Evolutionary conservation across 1,140 invertebrate species (phyloP), one percentile per base, ranked within the genome.

Genomic region (Liolophura sinensis): DNA sequence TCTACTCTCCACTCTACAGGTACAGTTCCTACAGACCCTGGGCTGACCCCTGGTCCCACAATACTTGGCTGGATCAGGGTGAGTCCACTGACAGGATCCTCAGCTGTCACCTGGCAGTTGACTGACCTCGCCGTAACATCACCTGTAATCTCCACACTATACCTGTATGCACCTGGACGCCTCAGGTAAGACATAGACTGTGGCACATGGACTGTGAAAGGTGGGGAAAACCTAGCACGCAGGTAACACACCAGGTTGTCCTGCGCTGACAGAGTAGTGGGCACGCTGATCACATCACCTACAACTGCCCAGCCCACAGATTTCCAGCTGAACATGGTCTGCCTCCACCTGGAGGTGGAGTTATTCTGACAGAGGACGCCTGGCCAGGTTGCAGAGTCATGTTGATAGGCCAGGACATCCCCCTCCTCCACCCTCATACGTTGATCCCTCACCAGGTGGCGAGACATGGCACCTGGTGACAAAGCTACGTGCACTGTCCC

Each of bases 31-130:
- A 67, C 27, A 12, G 63, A 60, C 7, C 18, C 22, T 16, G 31
- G 18, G 12, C 51, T 16, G 46, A 50, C 20, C 14, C 46, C 56
- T 18, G 22, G 27, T n/a, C 46, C 16, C 16, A 16, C 49, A 27
- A 68, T 25, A 15, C 22, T 24, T 40, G 75, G 75, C 25, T 72
- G 62, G 18, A 77, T 58, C 70, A 62, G 71, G 18, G 24, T 7
- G 0, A 77, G 20, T 40, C 60, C 64, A 15, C 31, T 69, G 6
- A 73, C 52, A 11, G 52, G 20, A 12, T 73, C 69, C 18, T 64
- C 25, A 6, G 50, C 57, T 18, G 56, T 63, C 1, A 73, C 58
- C 20, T 20, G 49, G 48, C 72, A 73, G 24, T 3, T 54, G 51
- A 24, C 24, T 9, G 47, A 15, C n/a, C 49, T 6, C 0, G 46